A percentile compares a stretch with the other conserved stretches of the same genome.
These are phyloP conservation scores for Rachycentron canadum DNA, from an alignment of 2,797 vertebrate genomes.

Conservation along the genomic window DNA sequence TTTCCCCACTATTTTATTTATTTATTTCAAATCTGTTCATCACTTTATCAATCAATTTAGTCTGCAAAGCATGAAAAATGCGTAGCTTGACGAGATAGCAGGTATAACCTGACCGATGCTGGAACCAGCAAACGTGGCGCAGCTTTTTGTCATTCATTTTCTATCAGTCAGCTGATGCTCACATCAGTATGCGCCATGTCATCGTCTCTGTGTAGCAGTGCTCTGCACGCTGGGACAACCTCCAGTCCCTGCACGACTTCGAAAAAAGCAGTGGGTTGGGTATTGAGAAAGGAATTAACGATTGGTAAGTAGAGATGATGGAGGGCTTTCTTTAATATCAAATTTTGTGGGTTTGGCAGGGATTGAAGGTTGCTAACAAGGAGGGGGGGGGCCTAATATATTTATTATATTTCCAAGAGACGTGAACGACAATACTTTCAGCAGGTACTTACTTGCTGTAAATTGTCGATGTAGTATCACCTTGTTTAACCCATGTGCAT, in stretches of 20 bases:
- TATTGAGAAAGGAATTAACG: conserved; percentile 36
- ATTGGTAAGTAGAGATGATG: conserved; percentile 39
- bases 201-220: not conserved
- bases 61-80: not conserved
- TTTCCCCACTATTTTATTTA: too few relatives aligned
- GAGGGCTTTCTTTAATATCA: conserved; percentile 38
- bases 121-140: not conserved
- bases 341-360: conserved; percentile 45
- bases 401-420: conserved; percentile 10
- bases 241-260: not conserved
- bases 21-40: too few relatives aligned
- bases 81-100: not conserved
- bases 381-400: not conserved
- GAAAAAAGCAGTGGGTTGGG: conserved; percentile 11
- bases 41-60: not conserved
- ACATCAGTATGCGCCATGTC: not conserved
- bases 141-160: not conserved
- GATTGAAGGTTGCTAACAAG: conserved; percentile 11
- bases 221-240: not conserved
- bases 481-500: not conserved
- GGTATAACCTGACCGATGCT: not conserved
- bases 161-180: not conserved
- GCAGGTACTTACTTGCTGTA: not conserved
- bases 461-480: not conserved
- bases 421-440: not conserved